These are phyloP conservation scores for Cyanoliseus patagonus DNA, from an alignment of 2,113 vertebrate species.

Conservation along the genomic window DNA sequence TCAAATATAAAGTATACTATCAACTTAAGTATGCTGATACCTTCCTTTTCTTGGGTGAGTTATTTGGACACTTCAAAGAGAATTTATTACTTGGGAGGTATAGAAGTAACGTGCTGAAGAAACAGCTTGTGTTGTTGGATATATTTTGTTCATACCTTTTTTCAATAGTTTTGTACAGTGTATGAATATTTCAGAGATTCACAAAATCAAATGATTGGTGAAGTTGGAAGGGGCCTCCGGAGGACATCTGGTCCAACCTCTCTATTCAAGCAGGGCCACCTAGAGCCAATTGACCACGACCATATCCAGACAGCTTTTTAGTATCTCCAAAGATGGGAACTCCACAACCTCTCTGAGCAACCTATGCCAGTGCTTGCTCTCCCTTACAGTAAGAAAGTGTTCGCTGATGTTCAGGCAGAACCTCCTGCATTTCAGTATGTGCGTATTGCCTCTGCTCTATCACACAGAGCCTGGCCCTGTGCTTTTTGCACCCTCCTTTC, in stretches of 20 bases:
- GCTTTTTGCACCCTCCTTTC: neutral
- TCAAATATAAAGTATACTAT: neutral
- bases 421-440: neutral
- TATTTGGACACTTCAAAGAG: neutral
- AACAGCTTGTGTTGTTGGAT: neutral
- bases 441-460: neutral
- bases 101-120: neutral
- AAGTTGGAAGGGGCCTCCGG: neutral
- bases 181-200: neutral
- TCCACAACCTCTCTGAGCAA: neutral
- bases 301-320: neutral
- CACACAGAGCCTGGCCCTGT: neutral
- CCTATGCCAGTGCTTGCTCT: neutral
- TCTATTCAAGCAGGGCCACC: neutral
- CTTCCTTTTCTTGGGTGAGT: neutral
- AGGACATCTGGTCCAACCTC: rapidly evolving
- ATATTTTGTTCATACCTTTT: neutral
- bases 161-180: neutral
- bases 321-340: neutral
- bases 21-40: neutral
- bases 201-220: neutral
- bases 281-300: neutral
- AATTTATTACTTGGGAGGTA: neutral
- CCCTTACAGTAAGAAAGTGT: neutral
- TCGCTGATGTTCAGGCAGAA: neutral